These are phyloP conservation scores for Protodeltote pygarga DNA, from an alignment of 2,888 invertebrate genomes.

Conservation along the genomic window DNA sequence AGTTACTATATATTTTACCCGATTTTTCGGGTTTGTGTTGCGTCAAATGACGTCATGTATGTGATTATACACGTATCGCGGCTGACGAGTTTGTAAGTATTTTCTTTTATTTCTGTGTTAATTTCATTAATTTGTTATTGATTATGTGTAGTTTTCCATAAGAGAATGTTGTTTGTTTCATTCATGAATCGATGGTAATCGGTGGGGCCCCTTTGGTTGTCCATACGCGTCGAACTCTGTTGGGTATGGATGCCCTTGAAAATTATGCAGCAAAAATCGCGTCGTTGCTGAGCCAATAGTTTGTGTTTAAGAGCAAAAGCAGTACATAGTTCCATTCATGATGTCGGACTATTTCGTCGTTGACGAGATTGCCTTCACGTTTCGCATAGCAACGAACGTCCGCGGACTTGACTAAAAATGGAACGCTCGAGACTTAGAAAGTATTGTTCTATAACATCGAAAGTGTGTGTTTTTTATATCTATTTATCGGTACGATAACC, in stretches of 20 bases:
- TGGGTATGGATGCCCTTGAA: slow-evolving; percentile 83
- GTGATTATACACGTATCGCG: slow-evolving; percentile 86
- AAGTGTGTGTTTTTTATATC: slow-evolving; percentile 60
- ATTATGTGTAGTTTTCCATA: slow-evolving; percentile 62
- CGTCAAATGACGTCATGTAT: slow-evolving; percentile 88
- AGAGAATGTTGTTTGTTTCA: slow-evolving; percentile 69
- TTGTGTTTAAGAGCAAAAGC: slow-evolving; percentile 58
- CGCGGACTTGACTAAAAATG: slow-evolving; percentile 77
- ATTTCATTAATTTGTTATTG: slow-evolving; percentile 67
- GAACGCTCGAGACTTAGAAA: slow-evolving; percentile 79
- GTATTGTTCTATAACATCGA: slow-evolving; percentile 73
- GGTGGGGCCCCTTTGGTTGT: slow-evolving; percentile 54
- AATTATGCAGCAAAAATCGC: slow-evolving; percentile 85
- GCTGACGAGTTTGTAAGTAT: slow-evolving; percentile 85
- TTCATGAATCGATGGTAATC: slow-evolving; percentile 75
- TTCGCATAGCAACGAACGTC: slow-evolving; percentile 73
- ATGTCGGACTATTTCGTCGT: slow-evolving; percentile 52
- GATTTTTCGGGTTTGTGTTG: slow-evolving; percentile 85
- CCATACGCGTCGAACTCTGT: slow-evolving; percentile 62
- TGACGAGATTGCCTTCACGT: slow-evolving; percentile 51
- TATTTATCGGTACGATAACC: slow-evolving; percentile 62
- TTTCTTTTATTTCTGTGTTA: slow-evolving; percentile 82
- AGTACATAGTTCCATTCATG: slow-evolving; percentile 66
- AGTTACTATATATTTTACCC: slow-evolving; percentile 80
- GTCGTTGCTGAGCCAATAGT: slow-evolving; percentile 68